Conservation (phyloP, 2,113 vertebrate species). For the Oncorhynchus keta region DNA sequence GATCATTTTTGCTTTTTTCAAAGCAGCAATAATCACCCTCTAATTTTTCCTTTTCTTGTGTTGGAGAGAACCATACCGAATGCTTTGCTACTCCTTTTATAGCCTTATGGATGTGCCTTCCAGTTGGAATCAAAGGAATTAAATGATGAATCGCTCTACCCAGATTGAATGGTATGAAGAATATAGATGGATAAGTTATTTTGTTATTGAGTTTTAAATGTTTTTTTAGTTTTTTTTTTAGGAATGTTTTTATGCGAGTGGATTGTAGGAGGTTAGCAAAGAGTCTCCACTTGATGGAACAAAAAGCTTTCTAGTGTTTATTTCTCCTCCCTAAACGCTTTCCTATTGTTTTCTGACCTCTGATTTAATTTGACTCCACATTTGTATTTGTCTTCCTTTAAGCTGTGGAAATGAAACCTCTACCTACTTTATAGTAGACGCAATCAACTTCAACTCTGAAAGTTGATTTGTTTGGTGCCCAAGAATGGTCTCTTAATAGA, state of each 20-base stretch:
- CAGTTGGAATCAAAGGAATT: conserved; percentile 73
- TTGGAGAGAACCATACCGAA: conserved; percentile 70
- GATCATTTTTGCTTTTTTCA: conserved; percentile 80
- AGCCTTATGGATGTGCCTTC: conserved; percentile 98
- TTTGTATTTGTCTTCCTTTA: too few species aligned
- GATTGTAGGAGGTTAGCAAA: conserved; percentile 73
- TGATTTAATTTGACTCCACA: too few species aligned
- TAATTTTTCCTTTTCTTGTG: conserved; percentile 79
- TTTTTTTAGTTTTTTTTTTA: conserved; percentile 59
- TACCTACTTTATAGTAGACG: too few species aligned
- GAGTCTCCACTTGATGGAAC: conserved; percentile 72
- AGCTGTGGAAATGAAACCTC: too few species aligned
- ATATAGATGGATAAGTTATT: conserved; percentile 37
- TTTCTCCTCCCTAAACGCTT: conserved; percentile 50
- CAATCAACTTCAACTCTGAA: background rate
- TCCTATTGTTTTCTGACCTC: conserved; percentile 22
- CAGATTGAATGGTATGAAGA: conserved; percentile 44
- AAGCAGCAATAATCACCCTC: conserved; percentile 87
- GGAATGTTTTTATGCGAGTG: conserved; percentile 63
- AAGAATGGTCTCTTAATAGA: too few species aligned
- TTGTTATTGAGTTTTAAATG: conserved; percentile 72
- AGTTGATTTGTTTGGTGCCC: background rate
- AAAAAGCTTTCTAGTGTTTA: conserved; percentile 55
- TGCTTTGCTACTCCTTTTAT: conserved; percentile 88
- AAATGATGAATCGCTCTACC: conserved; percentile 59